These are phyloP conservation scores for Strongylocentrotus purpuratus DNA, from an alignment of 35 echinoderm and acorn worm species.

Conservation along the genomic window DNA sequence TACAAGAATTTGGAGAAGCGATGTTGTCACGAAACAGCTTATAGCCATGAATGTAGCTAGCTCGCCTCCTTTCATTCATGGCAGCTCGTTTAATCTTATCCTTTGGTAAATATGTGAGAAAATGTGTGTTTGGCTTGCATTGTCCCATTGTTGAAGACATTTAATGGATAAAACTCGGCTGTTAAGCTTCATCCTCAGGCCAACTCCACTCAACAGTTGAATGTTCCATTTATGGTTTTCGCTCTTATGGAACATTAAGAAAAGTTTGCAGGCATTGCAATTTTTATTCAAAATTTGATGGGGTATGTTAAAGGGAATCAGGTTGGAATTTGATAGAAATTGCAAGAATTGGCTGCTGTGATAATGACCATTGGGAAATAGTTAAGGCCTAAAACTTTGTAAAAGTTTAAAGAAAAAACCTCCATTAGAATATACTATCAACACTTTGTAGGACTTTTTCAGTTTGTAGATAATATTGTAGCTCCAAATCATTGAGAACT, in stretches of 20 bases:
- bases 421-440: not conserved
- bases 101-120: slow-evolving; percentile 48
- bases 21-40: slow-evolving; percentile 1
- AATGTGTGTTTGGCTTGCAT: slow-evolving; percentile 27
- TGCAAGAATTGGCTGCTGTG: not conserved
- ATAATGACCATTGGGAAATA: not conserved
- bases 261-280: not conserved
- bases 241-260: not conserved
- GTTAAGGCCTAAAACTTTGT: not conserved
- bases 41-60: slow-evolving; percentile 14
- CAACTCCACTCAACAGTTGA: not conserved
- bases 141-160: not conserved
- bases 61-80: not conserved
- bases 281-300: not conserved
- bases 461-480: not conserved
- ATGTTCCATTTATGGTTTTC: not conserved
- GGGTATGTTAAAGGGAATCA: no score
- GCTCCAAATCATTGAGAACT: not conserved
- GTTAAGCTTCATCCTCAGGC: not conserved
- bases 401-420: no score
- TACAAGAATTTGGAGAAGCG: not conserved
- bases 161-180: not conserved
- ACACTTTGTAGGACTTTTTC: no score
- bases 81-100: not conserved
- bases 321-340: not conserved